phyloP scores from a whole-genome alignment of 35 echinoderm and acorn worm genomes.

The Heliocidaris erythrogramma region DNA sequence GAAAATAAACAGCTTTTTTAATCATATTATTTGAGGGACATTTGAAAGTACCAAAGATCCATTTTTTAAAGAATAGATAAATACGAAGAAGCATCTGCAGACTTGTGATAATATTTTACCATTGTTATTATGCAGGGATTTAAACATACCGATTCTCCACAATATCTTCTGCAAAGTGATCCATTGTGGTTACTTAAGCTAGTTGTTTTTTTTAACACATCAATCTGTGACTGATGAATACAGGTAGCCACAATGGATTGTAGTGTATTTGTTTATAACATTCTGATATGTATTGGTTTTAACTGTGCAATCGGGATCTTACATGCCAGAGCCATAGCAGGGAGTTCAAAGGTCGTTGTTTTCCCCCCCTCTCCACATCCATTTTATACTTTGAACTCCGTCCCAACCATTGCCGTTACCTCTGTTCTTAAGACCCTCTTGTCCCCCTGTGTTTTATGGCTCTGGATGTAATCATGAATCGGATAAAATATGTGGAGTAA shows the following conservation, averaged over 20 bases:
- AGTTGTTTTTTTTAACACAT: background rate
- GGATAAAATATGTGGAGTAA: background rate
- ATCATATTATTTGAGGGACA: background rate
- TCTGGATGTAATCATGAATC: background rate
- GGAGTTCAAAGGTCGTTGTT: background rate
- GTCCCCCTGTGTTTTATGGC: background rate
- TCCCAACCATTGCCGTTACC: background rate
- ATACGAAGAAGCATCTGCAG: background rate
- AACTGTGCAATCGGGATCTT: conserved; percentile 1
- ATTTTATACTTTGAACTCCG: conserved; percentile 9
- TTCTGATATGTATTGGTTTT: conserved; percentile 18
- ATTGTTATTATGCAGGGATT: conserved; percentile 11
- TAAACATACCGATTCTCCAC: background rate
- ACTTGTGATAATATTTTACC: background rate
- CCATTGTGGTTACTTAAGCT: background rate
- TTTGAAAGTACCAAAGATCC: conserved; percentile 3
- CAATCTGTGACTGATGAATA: no score
- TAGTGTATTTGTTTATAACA: background rate
- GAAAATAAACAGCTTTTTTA: background rate
- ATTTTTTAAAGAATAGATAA: background rate
- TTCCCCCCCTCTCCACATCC: background rate
- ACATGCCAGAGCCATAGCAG: background rate
- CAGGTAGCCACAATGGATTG: background rate
- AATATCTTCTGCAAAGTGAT: background rate
- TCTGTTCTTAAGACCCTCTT: background rate